These are phyloP conservation scores for Nymphicus hollandicus DNA, from an alignment of 2,113 vertebrate species.

Conservation along the genomic window DNA sequence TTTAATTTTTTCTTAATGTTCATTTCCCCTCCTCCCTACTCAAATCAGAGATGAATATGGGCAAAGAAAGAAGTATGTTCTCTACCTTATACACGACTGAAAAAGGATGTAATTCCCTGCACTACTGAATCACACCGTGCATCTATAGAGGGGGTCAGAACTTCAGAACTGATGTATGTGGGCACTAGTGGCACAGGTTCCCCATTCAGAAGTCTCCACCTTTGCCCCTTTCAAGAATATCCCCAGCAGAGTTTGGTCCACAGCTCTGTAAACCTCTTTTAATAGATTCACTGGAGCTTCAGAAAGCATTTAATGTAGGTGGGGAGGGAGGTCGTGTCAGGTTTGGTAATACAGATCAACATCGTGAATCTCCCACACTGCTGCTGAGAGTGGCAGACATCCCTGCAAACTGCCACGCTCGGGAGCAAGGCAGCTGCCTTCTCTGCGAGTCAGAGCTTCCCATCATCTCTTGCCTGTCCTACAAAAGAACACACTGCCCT, in stretches of 20 bases:
- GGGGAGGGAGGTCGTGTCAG: not conserved
- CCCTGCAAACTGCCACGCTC: not conserved
- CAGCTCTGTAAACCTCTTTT: not conserved
- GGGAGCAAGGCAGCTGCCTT: not conserved
- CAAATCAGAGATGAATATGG: not conserved
- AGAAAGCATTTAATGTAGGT: not conserved
- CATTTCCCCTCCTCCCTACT: not conserved
- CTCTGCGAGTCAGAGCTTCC: not conserved
- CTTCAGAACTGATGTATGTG: not conserved
- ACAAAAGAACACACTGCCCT: constrained; percentile 5
- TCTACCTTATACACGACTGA: not conserved
- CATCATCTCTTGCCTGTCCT: not conserved
- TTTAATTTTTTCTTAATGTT: not conserved
- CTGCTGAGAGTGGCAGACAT: not conserved
- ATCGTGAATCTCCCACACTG: not conserved
- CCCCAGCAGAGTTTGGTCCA: not conserved
- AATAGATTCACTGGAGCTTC: not conserved
- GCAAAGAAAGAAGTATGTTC: not conserved
- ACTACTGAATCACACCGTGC: not conserved
- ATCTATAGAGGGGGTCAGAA: not conserved
- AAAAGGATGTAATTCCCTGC: not conserved
- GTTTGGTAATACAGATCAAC: not conserved
- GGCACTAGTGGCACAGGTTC: not conserved
- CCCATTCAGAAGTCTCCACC: not conserved
- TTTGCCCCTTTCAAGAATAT: not conserved